Conservation (phyloP, 2,113 vertebrate genomes). For the Orycteropus afer region DNA sequence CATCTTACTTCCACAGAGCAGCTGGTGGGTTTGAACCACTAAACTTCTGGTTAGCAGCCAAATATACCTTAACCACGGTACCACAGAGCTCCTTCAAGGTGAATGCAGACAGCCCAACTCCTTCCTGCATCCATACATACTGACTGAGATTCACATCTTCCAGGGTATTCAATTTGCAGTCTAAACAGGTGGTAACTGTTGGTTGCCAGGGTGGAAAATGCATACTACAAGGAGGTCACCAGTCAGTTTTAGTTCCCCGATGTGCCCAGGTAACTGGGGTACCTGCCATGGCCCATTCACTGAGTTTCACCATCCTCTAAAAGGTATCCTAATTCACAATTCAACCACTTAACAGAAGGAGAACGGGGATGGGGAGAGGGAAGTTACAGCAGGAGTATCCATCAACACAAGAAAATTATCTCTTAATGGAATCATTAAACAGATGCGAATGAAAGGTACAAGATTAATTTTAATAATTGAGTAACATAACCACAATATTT, state of each 20-base stretch:
- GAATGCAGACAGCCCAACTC: not conserved
- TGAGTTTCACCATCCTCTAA: not conserved
- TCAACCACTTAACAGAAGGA: not conserved
- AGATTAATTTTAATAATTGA: conserved; percentile 48
- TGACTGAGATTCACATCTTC: not conserved
- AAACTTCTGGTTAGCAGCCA: too few species aligned
- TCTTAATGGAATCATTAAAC: conserved; percentile 27
- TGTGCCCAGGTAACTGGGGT: not conserved
- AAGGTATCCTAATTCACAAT: not conserved
- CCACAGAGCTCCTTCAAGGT: too few species aligned
- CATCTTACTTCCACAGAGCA: too few species aligned
- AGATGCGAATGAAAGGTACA: not conserved
- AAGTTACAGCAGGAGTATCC: not conserved
- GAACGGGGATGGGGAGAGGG: not conserved
- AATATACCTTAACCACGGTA: too few species aligned
- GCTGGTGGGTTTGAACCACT: too few species aligned
- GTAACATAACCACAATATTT: not conserved
- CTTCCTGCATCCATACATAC: not conserved
- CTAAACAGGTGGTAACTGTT: not conserved
- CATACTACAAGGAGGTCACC: not conserved
- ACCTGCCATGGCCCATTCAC: not conserved
- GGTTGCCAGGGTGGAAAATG: not conserved
- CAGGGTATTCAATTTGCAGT: not conserved
- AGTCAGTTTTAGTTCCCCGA: not conserved
- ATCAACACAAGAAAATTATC: not conserved